These are phyloP conservation scores for Nezara viridula DNA, from an alignment of 2,888 invertebrate genomes.

Conservation along the genomic window DNA sequence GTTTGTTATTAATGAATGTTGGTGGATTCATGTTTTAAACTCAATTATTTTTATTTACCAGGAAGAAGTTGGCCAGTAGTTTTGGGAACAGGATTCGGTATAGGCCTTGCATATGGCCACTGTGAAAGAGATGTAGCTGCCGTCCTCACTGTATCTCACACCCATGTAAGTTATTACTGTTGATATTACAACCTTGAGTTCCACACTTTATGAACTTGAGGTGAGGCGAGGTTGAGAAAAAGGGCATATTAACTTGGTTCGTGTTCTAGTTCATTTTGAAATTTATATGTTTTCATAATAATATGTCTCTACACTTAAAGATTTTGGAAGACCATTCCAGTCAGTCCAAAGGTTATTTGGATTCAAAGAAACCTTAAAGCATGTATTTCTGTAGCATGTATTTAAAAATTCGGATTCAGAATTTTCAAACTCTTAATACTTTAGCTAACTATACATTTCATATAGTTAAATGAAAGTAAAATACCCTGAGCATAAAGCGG, in stretches of 20 bases:
- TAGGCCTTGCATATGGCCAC: slow-evolving; percentile 91
- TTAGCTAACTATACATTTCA: no score
- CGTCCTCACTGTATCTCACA: slow-evolving; percentile 62
- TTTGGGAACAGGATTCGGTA: slow-evolving; percentile 89
- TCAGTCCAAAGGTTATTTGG: no score
- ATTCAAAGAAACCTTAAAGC: no score
- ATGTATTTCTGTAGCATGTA: no score
- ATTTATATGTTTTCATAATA: no score
- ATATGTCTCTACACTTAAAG: no score
- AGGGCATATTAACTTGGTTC: not conserved
- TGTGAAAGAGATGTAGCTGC: slow-evolving; percentile 80
- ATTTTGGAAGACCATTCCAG: no score
- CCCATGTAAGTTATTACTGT: slow-evolving; percentile 52
- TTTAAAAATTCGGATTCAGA: no score
- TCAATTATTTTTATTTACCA: slow-evolving; percentile 66
- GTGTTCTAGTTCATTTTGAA: no score
- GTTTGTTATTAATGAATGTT: not conserved
- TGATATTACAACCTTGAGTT: not conserved
- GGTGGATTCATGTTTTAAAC: not conserved
- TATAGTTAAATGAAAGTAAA: no score
- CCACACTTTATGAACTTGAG: not conserved
- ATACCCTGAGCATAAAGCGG: no score
- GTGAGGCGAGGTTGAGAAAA: not conserved
- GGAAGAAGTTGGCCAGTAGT: slow-evolving; percentile 90
- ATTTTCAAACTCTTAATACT: no score